phyloP scores from a whole-genome alignment of 2,113 vertebrate genomes.

The Motacilla tschutschensis region DNA sequence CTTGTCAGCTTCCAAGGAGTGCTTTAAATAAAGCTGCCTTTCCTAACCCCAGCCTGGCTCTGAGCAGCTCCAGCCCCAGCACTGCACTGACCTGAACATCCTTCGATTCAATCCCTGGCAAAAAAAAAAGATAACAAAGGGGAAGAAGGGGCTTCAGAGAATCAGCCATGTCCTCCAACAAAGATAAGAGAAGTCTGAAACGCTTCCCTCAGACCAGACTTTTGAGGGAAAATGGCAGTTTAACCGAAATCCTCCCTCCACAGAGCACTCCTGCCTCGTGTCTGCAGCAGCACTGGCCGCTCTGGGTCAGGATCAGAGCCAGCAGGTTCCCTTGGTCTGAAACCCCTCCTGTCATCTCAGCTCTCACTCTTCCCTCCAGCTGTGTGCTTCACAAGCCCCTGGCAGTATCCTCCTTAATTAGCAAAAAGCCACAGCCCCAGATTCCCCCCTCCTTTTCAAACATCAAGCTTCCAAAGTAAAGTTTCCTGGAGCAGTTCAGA shows the following conservation, averaged over 20 bases:
- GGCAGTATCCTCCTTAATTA: not conserved
- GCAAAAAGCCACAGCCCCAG: not conserved
- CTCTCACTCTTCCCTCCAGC: not conserved
- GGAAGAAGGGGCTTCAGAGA: not conserved
- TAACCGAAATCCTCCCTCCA: not conserved
- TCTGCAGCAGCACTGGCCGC: not conserved
- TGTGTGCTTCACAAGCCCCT: not conserved
- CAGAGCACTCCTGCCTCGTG: not conserved
- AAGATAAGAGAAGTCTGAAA: not conserved
- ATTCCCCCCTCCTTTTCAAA: not conserved
- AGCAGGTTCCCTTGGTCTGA: not conserved
- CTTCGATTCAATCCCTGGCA: not conserved
- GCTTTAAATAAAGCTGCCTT: slow-evolving; percentile 3
- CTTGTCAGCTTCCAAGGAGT: not conserved
- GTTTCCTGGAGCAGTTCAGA: not conserved
- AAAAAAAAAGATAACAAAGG: not conserved
- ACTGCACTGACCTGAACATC: not conserved
- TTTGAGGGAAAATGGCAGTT: not conserved
- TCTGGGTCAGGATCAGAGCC: not conserved
- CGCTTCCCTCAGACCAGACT: not conserved
- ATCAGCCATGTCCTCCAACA: not conserved
- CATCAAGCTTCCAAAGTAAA: slow-evolving; percentile 26
- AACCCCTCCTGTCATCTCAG: not conserved
- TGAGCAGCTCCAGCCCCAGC: not conserved
- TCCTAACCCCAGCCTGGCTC: not conserved